Evolutionary conservation across 2,113 vertebrate genomes (phyloP).

Genomic region (Prunella himalayana): DNA sequence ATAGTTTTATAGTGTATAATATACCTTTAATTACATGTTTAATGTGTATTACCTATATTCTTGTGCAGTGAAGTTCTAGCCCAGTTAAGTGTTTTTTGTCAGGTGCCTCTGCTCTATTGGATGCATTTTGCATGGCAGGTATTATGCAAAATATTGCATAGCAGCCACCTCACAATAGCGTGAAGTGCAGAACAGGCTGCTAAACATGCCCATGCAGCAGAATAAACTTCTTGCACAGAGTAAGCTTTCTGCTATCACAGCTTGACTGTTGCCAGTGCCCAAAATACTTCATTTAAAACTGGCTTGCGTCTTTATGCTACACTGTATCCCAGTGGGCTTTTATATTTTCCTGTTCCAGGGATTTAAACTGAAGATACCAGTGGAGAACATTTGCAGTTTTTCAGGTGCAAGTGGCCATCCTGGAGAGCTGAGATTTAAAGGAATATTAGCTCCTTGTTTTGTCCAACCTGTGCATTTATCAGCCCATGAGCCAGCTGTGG

Average conservation of each 20-base stretch:
- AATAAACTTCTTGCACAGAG: slow-evolving; percentile 33
- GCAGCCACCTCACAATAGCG: background rate
- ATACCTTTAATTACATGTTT: too few relatives aligned
- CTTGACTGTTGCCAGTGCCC: slow-evolving; percentile 30
- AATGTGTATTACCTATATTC: background rate
- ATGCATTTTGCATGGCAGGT: background rate
- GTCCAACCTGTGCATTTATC: background rate
- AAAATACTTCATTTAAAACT: slow-evolving; percentile 46
- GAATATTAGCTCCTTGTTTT: background rate
- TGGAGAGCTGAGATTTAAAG: background rate
- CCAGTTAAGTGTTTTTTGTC: background rate
- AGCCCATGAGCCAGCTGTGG: background rate
- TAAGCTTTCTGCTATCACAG: slow-evolving; percentile 33
- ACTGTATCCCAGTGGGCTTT: background rate
- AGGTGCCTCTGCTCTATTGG: background rate
- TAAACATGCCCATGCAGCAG: slow-evolving; percentile 34
- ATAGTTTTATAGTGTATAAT: background rate
- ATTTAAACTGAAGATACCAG: background rate
- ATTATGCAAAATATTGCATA: background rate
- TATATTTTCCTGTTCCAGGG: background rate
- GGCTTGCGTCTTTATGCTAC: background rate
- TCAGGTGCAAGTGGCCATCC: background rate
- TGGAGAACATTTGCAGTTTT: background rate
- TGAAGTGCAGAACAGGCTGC: slow-evolving; percentile 1
- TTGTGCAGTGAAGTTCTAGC: background rate